Evolutionary conservation across 2,888 invertebrate species (phyloP).

Genomic region (Athripsodes cinereus): DNA sequence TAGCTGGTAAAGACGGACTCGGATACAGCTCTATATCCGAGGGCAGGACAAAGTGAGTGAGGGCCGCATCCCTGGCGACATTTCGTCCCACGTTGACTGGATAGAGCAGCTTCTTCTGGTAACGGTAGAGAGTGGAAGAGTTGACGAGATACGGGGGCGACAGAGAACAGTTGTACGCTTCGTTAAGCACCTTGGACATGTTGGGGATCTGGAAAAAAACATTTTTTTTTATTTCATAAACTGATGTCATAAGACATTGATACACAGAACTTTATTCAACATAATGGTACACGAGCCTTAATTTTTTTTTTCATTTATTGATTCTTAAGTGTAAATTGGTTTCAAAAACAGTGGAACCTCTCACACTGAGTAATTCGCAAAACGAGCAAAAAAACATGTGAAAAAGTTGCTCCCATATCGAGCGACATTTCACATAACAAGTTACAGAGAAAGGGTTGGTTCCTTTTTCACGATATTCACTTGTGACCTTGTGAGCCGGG

Average conservation of each 20-base stretch:
- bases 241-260: too few species aligned
- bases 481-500: too few species aligned
- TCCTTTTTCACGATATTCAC: too few species aligned
- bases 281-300: neutral
- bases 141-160: conserved; percentile 63
- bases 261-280: too few species aligned
- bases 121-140: conserved; percentile 66
- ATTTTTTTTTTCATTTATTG: neutral
- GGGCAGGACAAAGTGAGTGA: conserved; percentile 76
- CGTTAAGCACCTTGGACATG: conserved; percentile 53
- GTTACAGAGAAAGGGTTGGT: too few species aligned
- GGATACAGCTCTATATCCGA: conserved; percentile 91
- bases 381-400: too few species aligned
- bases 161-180: conserved; percentile 65
- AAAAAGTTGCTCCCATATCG: too few species aligned
- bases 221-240: too few species aligned
- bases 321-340: too few species aligned
- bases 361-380: too few species aligned
- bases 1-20: conserved; percentile 70
- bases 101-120: conserved; percentile 73
- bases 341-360: neutral
- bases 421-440: too few species aligned
- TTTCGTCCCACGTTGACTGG: conserved; percentile 89
- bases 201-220: conserved; percentile 63
- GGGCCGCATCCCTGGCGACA: conserved; percentile 76